These are phyloP conservation scores for Agonopterix heracliana DNA, from an alignment of 2,888 invertebrate species.

Conservation along the genomic window DNA sequence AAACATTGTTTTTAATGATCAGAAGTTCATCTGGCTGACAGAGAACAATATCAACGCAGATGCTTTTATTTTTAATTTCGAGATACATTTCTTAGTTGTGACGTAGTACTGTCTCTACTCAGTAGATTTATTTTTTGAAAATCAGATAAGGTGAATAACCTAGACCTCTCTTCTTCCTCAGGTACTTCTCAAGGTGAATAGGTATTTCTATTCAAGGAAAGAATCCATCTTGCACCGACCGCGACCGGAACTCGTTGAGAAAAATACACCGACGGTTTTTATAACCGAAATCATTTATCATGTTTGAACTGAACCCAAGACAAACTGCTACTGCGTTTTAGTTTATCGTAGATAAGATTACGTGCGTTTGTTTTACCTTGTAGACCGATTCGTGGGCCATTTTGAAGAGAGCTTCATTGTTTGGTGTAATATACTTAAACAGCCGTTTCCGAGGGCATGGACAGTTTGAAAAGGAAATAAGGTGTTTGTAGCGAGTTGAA, in stretches of 20 bases:
- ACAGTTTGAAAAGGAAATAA: constrained; percentile 40
- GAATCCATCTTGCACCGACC: constrained; percentile 61
- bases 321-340: constrained; percentile 74
- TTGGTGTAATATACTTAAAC: constrained; percentile 43
- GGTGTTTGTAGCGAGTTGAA: constrained; percentile 18
- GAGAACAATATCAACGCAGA: background rate
- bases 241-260: constrained; percentile 70
- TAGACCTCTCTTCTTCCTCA: constrained; percentile 70
- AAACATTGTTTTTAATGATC: constrained; percentile 65
- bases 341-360: constrained; percentile 73
- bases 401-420: constrained; percentile 68
- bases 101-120: background rate
- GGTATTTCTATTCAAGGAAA: constrained; percentile 68
- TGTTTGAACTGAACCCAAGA: constrained; percentile 70
- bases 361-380: constrained; percentile 67
- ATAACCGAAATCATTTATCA: constrained; percentile 72
- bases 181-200: constrained; percentile 76
- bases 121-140: constrained; percentile 4
- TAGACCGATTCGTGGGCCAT: constrained; percentile 64
- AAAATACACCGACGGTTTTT: constrained; percentile 69
- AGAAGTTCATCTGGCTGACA: constrained; percentile 26
- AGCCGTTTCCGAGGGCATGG: constrained; percentile 41
- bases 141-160: constrained; percentile 50
- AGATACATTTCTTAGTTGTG: background rate
- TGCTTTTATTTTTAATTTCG: background rate